Conservation (phyloP, 2,888 invertebrate species). For the Fragum fragum region DNA sequence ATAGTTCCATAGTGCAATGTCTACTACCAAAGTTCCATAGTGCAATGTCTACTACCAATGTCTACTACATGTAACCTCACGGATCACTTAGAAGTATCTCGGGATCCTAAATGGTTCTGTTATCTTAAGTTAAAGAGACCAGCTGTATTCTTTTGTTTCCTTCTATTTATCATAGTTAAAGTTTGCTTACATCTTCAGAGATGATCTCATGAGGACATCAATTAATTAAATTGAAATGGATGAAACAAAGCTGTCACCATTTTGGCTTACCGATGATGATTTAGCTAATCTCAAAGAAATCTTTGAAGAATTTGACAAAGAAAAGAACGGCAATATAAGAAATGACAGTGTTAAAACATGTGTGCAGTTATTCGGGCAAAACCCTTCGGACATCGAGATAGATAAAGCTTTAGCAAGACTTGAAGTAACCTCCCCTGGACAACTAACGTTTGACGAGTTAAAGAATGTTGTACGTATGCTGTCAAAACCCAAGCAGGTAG, state of each 20-base stretch:
- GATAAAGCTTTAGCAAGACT: neutral
- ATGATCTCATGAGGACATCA: neutral
- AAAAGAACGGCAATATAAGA: neutral
- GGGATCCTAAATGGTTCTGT: too few relatives aligned
- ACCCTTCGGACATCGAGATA: slow-evolving; percentile 3
- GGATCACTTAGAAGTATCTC: too few relatives aligned
- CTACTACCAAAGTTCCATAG: too few relatives aligned
- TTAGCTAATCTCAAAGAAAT: neutral
- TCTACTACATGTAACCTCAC: too few relatives aligned
- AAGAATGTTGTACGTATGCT: neutral
- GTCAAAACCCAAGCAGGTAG: slow-evolving; percentile 6
- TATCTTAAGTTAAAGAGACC: too few relatives aligned
- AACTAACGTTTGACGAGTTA: slow-evolving; percentile 5
- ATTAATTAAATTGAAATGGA: neutral
- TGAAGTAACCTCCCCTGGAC: neutral
- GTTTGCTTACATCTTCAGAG: too few relatives aligned
- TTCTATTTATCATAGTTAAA: too few relatives aligned
- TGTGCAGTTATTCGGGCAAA: slow-evolving; percentile 8
- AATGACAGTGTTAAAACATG: neutral
- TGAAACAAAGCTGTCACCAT: neutral
- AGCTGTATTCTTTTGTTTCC: too few relatives aligned
- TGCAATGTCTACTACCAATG: too few relatives aligned
- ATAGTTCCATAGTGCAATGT: too few relatives aligned
- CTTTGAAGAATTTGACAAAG: slow-evolving; percentile 8
- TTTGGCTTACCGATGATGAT: neutral